Conservation (phyloP, 2,888 invertebrate species). For the Trisateles emortualis region DNA sequence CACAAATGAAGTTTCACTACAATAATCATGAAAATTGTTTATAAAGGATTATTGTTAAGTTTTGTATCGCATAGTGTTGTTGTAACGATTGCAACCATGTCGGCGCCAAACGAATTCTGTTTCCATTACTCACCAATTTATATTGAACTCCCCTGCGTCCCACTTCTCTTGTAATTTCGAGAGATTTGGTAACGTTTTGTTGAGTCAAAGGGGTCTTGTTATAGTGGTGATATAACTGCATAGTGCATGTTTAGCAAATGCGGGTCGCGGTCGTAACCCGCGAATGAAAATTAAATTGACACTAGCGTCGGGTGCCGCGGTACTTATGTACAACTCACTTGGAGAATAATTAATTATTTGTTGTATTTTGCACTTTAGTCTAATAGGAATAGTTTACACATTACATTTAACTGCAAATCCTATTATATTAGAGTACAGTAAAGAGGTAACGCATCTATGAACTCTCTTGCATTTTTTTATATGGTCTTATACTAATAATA, state of each 20-base stretch:
- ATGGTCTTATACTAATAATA: too few relatives aligned
- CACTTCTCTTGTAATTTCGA: not conserved
- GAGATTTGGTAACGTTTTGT: constrained; percentile 4
- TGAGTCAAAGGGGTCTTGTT: constrained; percentile 19
- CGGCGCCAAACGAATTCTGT: constrained; percentile 36
- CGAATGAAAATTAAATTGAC: constrained; percentile 60
- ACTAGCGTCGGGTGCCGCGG: constrained; percentile 25
- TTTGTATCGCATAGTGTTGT: constrained; percentile 41
- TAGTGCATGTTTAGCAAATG: constrained; percentile 47
- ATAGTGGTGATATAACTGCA: constrained; percentile 28
- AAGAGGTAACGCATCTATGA: too few relatives aligned
- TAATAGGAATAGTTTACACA: constrained; percentile 3
- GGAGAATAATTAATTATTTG: constrained; percentile 35
- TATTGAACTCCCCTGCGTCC: constrained; percentile 20
- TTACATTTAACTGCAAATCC: not conserved
- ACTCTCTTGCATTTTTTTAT: too few relatives aligned
- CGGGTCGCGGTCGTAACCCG: constrained; percentile 45
- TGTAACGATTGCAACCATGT: constrained; percentile 39
- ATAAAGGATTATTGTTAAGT: constrained; percentile 46
- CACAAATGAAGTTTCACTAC: constrained; percentile 15
- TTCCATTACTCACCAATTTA: constrained; percentile 22
- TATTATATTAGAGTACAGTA: not conserved
- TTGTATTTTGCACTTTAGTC: constrained; percentile 14
- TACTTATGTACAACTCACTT: constrained; percentile 26
- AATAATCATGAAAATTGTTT: constrained; percentile 25